Base-by-base conservation (phyloP, 2,113 vertebrate genomes). In the Perca flavescens region DNA sequence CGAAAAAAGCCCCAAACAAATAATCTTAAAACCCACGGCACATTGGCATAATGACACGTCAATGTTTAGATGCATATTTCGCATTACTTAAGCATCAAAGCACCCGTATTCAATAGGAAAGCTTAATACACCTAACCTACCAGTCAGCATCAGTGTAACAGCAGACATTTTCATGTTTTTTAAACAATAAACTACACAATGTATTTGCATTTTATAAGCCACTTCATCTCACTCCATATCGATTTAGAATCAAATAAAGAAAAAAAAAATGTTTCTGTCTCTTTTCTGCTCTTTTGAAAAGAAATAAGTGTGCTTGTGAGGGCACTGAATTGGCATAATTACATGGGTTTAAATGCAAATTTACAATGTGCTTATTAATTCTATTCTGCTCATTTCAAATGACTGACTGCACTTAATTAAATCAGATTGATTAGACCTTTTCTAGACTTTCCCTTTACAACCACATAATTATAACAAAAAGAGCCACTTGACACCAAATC, bases 371-470 rank as follows among this genome's bases (percentile, higher is more conserved):
- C 95, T 95, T 96, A 96, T 96, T 96, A 96, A 95, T 96, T 95
- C 94, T 91, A 95, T 95, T 95, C 95, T 95, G 94, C 94, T 91
- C 94, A 95, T 95, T 96, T 95, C 94, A 95, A 94, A 94, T 95
- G 94, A 95, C 93, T 96, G 94, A 95, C 94, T 96, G 95, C 94
- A 95, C 93, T 96, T 96, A 96, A 96, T 96, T 96, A 96, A 96
- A 96, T 96, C 95, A 93, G 94, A 95, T 95, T 95, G 95, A 96
- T 96, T 96, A 95, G 95, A 95, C 95, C 94, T 95, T 95, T 92
- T 96, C 93, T 92, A 90, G 93, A 92, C 93, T 94, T 93, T 95
- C 93, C 91, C 92, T 91, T 94, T 92, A 95, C 94, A 95, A 94
- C 94, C 95, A 94, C 94, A 93, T 96, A 95, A 96, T 96, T 95